These are phyloP conservation scores for Amphipoea oculea DNA, from an alignment of 2,888 invertebrate species.

Conservation along the genomic window DNA sequence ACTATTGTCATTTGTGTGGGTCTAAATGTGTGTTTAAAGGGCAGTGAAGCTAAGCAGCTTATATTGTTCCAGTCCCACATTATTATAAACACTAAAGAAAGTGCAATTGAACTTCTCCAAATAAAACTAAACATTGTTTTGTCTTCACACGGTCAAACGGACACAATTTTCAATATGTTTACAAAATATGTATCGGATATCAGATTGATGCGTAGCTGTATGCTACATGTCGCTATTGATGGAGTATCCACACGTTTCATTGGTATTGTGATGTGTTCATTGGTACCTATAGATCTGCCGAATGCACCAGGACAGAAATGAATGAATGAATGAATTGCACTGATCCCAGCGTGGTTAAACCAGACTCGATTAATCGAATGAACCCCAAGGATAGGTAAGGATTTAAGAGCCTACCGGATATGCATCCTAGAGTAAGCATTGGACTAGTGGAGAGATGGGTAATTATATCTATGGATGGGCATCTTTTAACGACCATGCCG, in stretches of 20 bases:
- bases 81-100: background rate
- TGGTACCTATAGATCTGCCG: background rate
- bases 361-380: too few species aligned
- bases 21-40: background rate
- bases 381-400: too few species aligned
- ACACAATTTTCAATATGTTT: constrained; percentile 23
- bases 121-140: background rate
- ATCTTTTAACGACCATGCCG: too few species aligned
- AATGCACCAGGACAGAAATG: too few species aligned
- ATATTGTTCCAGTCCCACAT: background rate
- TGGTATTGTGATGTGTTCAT: background rate
- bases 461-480: too few species aligned
- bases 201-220: background rate
- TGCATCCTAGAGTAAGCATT: too few species aligned
- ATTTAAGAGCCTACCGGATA: too few species aligned
- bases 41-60: background rate
- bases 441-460: too few species aligned
- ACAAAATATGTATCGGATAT: constrained; percentile 16
- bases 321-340: too few species aligned
- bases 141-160: constrained; percentile 12
- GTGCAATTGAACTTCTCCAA: constrained; percentile 8
- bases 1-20: background rate
- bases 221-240: background rate
- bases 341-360: too few species aligned
- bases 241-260: background rate